Base-by-base conservation (phyloP, 2,888 invertebrate genomes). In the Cheilosia grossa region DNA sequence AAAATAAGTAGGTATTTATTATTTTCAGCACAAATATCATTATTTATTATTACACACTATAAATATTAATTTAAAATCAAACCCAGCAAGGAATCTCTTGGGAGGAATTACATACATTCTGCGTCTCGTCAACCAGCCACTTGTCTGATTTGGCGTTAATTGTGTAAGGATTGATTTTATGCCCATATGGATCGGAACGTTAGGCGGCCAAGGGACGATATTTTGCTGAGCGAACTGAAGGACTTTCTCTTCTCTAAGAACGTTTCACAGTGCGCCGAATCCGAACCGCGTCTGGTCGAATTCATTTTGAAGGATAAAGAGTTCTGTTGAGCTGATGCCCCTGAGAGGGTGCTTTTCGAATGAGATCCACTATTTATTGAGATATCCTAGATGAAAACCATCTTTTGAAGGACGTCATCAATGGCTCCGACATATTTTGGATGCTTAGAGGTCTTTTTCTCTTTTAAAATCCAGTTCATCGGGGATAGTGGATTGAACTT, bases 91-190 rank as follows among this genome's bases (percentile, higher is more conserved):
- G 63, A 67, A 75, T 63, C 85, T 75, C 80, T 54, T 72, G 81
- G 81, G 81, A 66, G 56, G 33, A 56, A 66, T 85, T 81, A 70
- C 77, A 66, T 81, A 85, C 72, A 85, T 77, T 81, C 66, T 85
- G 67, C 67, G 81, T 66, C 81, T 70, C 80, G 85, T 77, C 85
- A 85, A 77, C 81, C 85, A 81, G 85, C 85, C 85, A 85, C 85
- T 85, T 85, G 85, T 85, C 85, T 85, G 85, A 85, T 85, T 85
- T 85, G 81, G 85, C 77, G 67, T 72, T 85, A 85, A 85, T 85
- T 85, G 85, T 72, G 77, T 85, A 77, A 85, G 75, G 85, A 85
- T 85, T 81, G 85, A 85, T 85, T 81, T 81, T 75, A 85, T 81
- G 81, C 85, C 81, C 77, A 72, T 67, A 85, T 81, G 85, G 75